Evolutionary conservation across 2,888 invertebrate genomes (phyloP).

Genomic region (Brachycybe producta): DNA sequence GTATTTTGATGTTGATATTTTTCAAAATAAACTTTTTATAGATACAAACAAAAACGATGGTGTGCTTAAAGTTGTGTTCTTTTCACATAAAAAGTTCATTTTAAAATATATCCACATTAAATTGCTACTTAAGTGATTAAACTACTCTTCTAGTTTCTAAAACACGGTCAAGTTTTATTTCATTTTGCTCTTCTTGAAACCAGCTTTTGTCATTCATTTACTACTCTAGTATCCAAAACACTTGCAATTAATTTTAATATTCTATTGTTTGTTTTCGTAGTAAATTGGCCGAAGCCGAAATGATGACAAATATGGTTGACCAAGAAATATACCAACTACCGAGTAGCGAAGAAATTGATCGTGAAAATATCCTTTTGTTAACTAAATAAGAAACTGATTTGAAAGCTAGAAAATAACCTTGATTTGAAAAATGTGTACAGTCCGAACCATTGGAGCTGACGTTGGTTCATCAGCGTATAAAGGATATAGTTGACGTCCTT

Average conservation of each 20-base stretch:
- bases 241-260: conserved; percentile 7
- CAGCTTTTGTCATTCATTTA: no score
- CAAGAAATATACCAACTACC: conserved; percentile 56
- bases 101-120: no score
- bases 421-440: conserved; percentile 33
- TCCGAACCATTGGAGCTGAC: conserved; percentile 42
- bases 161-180: no score
- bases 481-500: conserved; percentile 63
- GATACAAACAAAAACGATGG: no score
- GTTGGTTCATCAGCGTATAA: conserved; percentile 76
- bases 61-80: no score
- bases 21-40: no score
- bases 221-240: no score
- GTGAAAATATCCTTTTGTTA: conserved; percentile 42
- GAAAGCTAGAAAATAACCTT: background rate
- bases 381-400: background rate
- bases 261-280: conserved; percentile 31
- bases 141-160: no score
- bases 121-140: no score
- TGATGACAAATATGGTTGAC: conserved; percentile 55
- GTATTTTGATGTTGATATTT: no score
- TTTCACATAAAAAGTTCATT: no score
- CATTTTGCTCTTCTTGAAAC: no score
- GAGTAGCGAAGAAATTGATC: conserved; percentile 55
- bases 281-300: conserved; percentile 62